Evolutionary conservation across 2,888 invertebrate species (phyloP).

Genomic region (Alentia gelatinosa): DNA sequence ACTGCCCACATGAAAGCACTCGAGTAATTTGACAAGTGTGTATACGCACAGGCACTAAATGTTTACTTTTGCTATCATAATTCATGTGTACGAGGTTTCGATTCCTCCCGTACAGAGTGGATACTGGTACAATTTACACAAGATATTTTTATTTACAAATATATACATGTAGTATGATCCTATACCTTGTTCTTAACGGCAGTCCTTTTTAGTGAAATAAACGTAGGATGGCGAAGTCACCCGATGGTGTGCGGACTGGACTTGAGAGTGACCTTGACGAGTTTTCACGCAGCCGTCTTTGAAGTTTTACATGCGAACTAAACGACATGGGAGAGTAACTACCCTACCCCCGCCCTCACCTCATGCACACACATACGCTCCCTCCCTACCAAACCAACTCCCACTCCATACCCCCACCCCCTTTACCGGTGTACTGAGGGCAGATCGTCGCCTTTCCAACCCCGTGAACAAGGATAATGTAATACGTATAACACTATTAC

Average conservation of each 20-base stretch:
- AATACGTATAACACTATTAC: neutral
- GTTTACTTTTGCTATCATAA: no score
- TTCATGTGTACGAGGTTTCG: no score
- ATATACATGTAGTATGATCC: no score
- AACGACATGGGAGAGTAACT: neutral
- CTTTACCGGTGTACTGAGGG: neutral
- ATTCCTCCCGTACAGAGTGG: no score
- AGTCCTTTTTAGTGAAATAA: neutral
- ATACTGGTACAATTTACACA: no score
- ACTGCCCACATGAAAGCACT: no score
- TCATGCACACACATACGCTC: neutral
- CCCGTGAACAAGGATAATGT: neutral
- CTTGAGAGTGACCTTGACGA: neutral
- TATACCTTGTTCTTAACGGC: no score
- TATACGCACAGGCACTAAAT: no score
- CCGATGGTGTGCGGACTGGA: neutral
- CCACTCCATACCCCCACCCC: neutral
- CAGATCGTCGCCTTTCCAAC: neutral
- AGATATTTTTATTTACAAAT: no score
- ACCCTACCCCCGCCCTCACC: neutral
- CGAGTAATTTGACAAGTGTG: no score
- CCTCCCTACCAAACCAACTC: no score
- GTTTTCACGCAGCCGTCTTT: neutral
- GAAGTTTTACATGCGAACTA: conserved; percentile 28
- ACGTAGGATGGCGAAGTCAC: neutral